These are phyloP conservation scores for Lepidurus packardi DNA, from an alignment of 1,140 invertebrate genomes.

Conservation along the genomic window DNA sequence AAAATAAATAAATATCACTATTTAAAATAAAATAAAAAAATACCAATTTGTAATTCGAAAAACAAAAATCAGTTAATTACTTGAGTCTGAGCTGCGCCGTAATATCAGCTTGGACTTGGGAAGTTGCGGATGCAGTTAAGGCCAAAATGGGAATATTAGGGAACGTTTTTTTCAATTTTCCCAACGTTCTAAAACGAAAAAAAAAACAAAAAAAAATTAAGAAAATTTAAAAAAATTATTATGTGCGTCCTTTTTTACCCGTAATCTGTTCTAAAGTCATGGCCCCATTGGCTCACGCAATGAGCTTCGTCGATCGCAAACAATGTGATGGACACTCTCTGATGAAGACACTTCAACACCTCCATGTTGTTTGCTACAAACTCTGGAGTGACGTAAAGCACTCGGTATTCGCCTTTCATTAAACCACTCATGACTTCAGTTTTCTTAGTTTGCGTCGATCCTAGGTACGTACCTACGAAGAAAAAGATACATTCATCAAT, in stretches of 20 bases:
- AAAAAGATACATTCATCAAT: slow-evolving; percentile 10
- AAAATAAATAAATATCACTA: background rate
- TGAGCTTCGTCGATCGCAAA: slow-evolving; percentile 78
- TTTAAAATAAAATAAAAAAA: background rate
- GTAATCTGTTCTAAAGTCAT: slow-evolving; percentile 69
- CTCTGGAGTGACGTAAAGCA: slow-evolving; percentile 64
- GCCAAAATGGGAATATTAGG: slow-evolving; percentile 63
- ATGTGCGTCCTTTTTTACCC: slow-evolving; percentile 42
- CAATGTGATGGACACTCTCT: slow-evolving; percentile 61
- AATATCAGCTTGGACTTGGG: slow-evolving; percentile 60
- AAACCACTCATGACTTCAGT: slow-evolving; percentile 46
- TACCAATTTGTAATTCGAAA: background rate
- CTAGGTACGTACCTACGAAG: slow-evolving; percentile 46
- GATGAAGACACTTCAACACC: slow-evolving; percentile 40
- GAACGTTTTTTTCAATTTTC: slow-evolving; percentile 50
- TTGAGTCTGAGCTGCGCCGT: slow-evolving; percentile 47
- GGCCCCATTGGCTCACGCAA: slow-evolving; percentile 80
- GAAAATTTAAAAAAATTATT: slow-evolving; percentile 26
- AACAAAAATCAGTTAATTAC: background rate
- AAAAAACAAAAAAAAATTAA: background rate
- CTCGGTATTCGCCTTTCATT: slow-evolving; percentile 49
- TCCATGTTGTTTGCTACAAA: slow-evolving; percentile 46
- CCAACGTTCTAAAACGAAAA: slow-evolving; percentile 47
- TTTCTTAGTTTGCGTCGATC: slow-evolving; percentile 55
- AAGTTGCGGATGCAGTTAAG: slow-evolving; percentile 72